phyloP scores from a whole-genome alignment of 2,113 vertebrate species.

The Nothobranchius furzeri region DNA sequence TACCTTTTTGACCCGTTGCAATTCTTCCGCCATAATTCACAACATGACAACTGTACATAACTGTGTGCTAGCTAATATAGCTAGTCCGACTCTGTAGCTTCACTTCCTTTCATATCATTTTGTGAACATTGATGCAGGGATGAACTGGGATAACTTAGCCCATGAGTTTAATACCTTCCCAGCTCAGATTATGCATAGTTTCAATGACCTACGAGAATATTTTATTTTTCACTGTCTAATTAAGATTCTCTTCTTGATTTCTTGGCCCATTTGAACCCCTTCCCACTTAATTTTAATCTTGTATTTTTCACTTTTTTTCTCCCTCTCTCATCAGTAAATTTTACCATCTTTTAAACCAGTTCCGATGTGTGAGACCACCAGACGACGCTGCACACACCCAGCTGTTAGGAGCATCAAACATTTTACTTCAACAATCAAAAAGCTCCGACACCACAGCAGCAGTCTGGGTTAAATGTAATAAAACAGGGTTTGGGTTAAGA shows the following conservation, averaged over 20 bases:
- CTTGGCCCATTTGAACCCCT: neutral
- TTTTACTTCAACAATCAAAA: conserved; percentile 19
- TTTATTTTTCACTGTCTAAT: too few relatives aligned
- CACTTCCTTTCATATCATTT: too few relatives aligned
- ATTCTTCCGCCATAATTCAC: too few relatives aligned
- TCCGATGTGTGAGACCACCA: conserved; percentile 33
- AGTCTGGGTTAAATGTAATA: conserved; percentile 28
- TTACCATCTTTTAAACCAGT: conserved; percentile 39
- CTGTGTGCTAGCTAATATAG: too few relatives aligned
- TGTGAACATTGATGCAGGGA: too few relatives aligned
- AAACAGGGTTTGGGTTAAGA: conserved; percentile 36
- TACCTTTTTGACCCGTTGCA: too few relatives aligned
- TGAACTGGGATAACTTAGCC: too few relatives aligned
- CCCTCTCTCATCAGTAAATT: conserved; percentile 9
- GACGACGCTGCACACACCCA: conserved; percentile 49
- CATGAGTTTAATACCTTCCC: too few relatives aligned
- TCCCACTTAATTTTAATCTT: neutral
- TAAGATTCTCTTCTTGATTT: neutral
- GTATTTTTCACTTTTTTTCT: conserved; percentile 2
- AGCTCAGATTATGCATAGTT: too few relatives aligned
- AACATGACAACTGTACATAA: too few relatives aligned
- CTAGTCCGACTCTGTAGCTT: too few relatives aligned
- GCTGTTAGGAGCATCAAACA: conserved; percentile 56
- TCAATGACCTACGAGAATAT: too few relatives aligned
- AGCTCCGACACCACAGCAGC: conserved; percentile 19